Conservation (phyloP, 2,797 vertebrate species). For the Gymnothorax reevesii region DNA sequence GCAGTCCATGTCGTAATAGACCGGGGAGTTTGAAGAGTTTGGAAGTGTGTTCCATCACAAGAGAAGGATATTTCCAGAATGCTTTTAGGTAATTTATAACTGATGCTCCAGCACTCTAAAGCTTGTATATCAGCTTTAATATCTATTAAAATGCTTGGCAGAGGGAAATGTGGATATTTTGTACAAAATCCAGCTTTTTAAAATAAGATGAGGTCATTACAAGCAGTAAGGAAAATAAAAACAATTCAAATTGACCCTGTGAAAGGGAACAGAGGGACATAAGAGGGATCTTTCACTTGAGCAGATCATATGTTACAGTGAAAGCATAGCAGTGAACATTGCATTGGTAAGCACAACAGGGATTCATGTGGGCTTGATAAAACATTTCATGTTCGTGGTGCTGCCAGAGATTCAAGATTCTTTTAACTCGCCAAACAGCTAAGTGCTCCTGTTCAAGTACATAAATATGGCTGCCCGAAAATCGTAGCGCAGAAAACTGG, state of each 20-base stretch:
- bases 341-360: background rate
- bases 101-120: too few relatives aligned
- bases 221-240: background rate
- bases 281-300: background rate
- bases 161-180: background rate
- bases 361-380: background rate
- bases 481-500: too few relatives aligned
- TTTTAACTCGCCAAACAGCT: background rate
- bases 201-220: background rate
- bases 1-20: too few relatives aligned
- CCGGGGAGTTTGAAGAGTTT: too few relatives aligned
- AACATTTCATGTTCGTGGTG: background rate
- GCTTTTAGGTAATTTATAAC: too few relatives aligned
- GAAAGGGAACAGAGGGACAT: background rate
- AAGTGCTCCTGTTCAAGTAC: background rate
- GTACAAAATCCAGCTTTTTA: background rate
- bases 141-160: background rate
- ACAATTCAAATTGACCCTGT: background rate
- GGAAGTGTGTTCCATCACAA: too few relatives aligned
- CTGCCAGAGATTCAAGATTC: background rate
- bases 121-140: background rate
- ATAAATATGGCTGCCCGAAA: too few relatives aligned
- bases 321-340: background rate
- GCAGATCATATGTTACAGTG: background rate
- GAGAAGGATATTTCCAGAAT: too few relatives aligned